phyloP scores from a whole-genome alignment of 2,888 invertebrate species.

The Chrysolina americana region DNA sequence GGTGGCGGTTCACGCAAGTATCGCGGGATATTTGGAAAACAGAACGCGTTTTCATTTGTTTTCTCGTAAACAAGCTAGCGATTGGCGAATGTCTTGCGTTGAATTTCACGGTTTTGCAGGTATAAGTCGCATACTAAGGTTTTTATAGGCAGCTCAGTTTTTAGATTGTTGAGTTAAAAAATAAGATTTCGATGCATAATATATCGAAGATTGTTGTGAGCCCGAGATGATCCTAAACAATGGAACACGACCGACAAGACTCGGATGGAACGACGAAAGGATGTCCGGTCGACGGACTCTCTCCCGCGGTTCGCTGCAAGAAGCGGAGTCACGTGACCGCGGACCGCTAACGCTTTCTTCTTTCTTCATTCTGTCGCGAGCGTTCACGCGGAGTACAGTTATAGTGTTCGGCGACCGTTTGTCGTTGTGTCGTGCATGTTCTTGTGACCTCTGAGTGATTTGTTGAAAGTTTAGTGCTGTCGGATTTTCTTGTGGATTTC shows the following conservation, averaged over 20 bases:
- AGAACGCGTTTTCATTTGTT: too few species aligned
- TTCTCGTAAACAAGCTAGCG: too few species aligned
- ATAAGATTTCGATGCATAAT: too few species aligned
- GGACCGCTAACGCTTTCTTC: constrained; percentile 62
- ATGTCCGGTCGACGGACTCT: constrained; percentile 64
- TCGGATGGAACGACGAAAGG: constrained; percentile 53
- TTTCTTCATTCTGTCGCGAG: constrained; percentile 62
- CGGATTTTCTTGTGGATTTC: constrained; percentile 19
- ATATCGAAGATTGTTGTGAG: neutral
- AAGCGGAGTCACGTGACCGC: constrained; percentile 60
- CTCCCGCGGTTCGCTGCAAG: constrained; percentile 54
- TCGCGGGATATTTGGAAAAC: too few species aligned
- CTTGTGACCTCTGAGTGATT: constrained; percentile 11
- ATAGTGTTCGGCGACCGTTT: constrained; percentile 4
- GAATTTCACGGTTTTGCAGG: too few species aligned
- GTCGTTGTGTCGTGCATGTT: constrained; percentile 2
- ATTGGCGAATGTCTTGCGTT: too few species aligned
- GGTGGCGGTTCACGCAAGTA: too few species aligned
- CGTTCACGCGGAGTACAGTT: constrained; percentile 50
- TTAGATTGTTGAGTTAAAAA: too few species aligned
- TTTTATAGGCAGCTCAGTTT: too few species aligned
- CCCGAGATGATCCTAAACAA: constrained; percentile 20
- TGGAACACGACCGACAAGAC: constrained; percentile 31
- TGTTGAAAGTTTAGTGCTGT: constrained; percentile 17
- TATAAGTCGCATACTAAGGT: too few species aligned